Evolutionary conservation across 2,888 invertebrate species (phyloP), one percentile per base, ranked within the genome.

Genomic region (Drosophila birchii): DNA sequence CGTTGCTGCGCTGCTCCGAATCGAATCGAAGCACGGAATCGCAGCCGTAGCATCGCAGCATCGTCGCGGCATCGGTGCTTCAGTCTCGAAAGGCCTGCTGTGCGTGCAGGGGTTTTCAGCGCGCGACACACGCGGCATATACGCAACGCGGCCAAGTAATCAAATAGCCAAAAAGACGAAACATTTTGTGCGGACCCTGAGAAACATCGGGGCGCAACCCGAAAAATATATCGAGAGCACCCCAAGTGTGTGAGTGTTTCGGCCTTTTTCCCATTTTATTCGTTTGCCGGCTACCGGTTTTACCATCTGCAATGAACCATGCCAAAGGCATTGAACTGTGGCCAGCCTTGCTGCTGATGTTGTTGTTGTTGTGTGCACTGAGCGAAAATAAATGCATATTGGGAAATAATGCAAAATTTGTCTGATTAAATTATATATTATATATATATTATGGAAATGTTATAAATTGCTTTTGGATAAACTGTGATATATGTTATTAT

Each of bases 1-100:
- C 55, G 70, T 54, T 26, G 43, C 56, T 41, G 63, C 57, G 39
- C 67, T 44, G 61, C 61, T 43, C 58, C 45, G 45, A 29, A 47
- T 26, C 51, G 20, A 29, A 53, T 51, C 69, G 34, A 51, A 34
- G 51, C 20, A 34, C 45, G 43, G 29, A 63, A 51, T 45, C 45
- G 39, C 39, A 53, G 67, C 57, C 44, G 55, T 47, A 38, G 23
- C 36, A 54, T 60, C 56, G 44, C 47, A 71, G 55, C 57, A 44
- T 55, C 67, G 57, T 54, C 47, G 44, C 53, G 61, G 49, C 47
- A 51, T 55, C 68, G 68, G 47, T 34, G 76, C 86, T 74, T 88
- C 89, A 88, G 88, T 88, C 90, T 89, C 77, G 76, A 80, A 80
- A 73, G 80, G 79, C 79, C 88, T 86, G 82, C 86, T 89, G 90